phyloP scores from a whole-genome alignment of 2,888 invertebrate genomes.

The Ormyrus thymus region DNA sequence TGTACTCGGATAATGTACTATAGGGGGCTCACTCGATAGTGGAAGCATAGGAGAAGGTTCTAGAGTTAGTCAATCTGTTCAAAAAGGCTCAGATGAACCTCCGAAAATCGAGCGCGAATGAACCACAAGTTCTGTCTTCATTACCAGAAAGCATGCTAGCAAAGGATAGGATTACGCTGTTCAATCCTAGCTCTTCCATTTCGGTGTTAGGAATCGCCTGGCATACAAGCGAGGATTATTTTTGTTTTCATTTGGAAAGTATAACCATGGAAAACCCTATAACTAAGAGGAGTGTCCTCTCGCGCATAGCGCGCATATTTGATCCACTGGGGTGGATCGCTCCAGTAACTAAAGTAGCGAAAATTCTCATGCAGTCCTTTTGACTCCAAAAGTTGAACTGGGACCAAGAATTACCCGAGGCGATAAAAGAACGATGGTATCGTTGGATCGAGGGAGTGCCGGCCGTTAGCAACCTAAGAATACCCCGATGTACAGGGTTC shows the following conservation, averaged over 20 bases:
- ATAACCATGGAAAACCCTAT: neutral
- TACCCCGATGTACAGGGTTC: no score
- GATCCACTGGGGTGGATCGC: no score
- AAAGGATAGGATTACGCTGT: neutral
- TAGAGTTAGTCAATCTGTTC: neutral
- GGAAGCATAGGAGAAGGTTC: no score
- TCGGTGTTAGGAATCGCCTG: neutral
- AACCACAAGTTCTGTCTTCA: neutral
- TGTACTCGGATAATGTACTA: no score
- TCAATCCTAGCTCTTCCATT: neutral
- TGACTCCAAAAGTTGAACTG: no score
- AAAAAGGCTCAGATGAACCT: neutral
- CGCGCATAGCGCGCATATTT: neutral
- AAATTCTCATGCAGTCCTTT: no score
- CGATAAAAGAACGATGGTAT: no score
- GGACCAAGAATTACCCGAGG: no score
- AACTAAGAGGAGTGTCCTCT: neutral
- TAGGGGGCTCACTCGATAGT: no score
- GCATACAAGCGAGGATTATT: neutral
- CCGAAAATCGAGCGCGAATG: neutral
- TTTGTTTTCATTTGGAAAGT: neutral
- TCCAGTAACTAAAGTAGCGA: no score
- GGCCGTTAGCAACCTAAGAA: no score
- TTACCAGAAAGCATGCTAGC: neutral
- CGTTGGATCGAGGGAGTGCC: no score